Percentiles rank a stretch among this genome's conserved stretches.
phyloP scores from a whole-genome alignment of 2,797 vertebrate species.

The Botia almorhae region DNA sequence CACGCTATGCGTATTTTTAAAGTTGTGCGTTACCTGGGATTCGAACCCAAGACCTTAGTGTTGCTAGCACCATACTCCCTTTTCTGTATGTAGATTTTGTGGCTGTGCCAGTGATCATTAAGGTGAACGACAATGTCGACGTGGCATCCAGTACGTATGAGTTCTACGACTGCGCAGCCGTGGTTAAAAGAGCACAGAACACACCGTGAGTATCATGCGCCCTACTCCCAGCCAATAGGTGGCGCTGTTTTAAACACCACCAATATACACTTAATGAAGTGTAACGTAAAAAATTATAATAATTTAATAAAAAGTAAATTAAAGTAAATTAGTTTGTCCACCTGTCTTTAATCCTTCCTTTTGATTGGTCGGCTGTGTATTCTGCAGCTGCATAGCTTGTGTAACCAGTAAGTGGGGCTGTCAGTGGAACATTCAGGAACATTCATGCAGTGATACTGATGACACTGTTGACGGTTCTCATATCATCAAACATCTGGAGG shows the following conservation, averaged over 20 bases:
- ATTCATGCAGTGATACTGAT: slow-evolving; percentile 75
- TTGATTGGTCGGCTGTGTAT: slow-evolving; percentile 11
- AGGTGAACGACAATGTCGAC: slow-evolving; percentile 69
- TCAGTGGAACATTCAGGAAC: slow-evolving; percentile 85
- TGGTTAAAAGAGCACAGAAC: slow-evolving; percentile 83
- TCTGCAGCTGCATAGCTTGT: slow-evolving; percentile 88
- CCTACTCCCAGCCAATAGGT: background rate
- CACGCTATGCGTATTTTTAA: no score
- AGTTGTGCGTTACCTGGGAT: no score
- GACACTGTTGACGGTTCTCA: slow-evolving; percentile 59
- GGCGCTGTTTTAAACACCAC: background rate
- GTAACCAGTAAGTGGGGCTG: slow-evolving; percentile 92
- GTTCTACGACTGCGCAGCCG: slow-evolving; percentile 92
- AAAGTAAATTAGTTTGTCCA: background rate
- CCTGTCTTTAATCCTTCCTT: background rate
- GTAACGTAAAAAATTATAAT: no score
- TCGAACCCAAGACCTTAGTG: background rate
- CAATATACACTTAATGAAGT: background rate
- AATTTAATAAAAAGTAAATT: no score
- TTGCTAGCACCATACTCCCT: background rate
- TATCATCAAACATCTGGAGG: slow-evolving; percentile 83
- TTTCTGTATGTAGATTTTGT: slow-evolving; percentile 82
- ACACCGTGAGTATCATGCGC: slow-evolving; percentile 84
- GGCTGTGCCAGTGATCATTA: slow-evolving; percentile 78
- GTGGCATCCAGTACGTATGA: slow-evolving; percentile 84